phyloP scores from a whole-genome alignment of 2,888 invertebrate genomes.

The Aphrophora alni region DNA sequence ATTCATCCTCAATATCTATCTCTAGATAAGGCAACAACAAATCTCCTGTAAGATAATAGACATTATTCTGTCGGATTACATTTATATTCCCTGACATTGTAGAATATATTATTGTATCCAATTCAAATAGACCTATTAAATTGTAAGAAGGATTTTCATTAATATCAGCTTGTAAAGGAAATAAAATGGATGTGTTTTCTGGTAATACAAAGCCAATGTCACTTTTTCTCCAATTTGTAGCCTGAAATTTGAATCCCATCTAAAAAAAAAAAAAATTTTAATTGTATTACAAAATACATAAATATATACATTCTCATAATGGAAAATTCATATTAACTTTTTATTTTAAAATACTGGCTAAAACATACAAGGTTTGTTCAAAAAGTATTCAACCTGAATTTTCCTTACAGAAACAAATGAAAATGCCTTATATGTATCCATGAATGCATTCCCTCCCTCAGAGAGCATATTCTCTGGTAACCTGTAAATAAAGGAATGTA shows the following conservation, averaged over 20 bases:
- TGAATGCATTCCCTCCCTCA: too few relatives aligned
- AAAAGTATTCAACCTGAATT: too few relatives aligned
- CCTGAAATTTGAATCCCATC: conserved; percentile 57
- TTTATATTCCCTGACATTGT: conserved; percentile 64
- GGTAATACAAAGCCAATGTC: conserved; percentile 34
- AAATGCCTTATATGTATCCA: too few relatives aligned
- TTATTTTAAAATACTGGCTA: too few relatives aligned
- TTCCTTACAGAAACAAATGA: too few relatives aligned
- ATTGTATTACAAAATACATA: neutral
- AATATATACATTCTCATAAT: neutral
- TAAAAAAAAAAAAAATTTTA: conserved; percentile 51
- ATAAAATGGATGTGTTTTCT: neutral
- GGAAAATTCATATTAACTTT: too few relatives aligned
- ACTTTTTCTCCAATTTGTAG: conserved; percentile 42
- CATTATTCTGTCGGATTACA: conserved; percentile 44
- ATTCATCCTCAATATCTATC: neutral
- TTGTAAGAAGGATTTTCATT: neutral
- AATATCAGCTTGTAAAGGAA: neutral
- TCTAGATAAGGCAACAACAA: neutral
- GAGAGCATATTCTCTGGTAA: too few relatives aligned
- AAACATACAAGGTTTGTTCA: too few relatives aligned
- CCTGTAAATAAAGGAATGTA: too few relatives aligned
- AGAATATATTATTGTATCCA: conserved; percentile 65
- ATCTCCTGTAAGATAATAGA: neutral
- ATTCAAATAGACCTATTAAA: conserved; percentile 60